Evolutionary conservation across 2,888 invertebrate genomes (phyloP), one percentile per base, ranked within the genome.

Genomic region (Petrophora chlorosata): DNA sequence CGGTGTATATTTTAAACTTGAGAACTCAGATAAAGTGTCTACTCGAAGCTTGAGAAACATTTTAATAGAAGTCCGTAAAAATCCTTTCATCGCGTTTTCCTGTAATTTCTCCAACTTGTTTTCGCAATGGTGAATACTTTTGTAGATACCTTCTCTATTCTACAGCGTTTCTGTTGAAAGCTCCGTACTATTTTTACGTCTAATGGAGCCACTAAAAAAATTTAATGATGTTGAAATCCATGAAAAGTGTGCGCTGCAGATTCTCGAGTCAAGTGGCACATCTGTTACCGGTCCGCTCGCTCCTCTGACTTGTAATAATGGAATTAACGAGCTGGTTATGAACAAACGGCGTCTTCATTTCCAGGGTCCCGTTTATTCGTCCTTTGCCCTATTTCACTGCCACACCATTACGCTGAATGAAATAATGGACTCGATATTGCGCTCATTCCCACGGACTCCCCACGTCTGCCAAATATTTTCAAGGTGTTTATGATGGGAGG

Each of bases 251-350:
- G 48, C 64, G 60, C 56, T 68, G 67, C 68, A 73, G 78, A 77
- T 78, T 80, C 74, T 66, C 73, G 75, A 79, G 76, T 79, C 69
- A 74, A 80, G 79, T 72, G 73, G 79, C 84, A 80, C 88, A 87
- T 89, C 88, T 89, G 88, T 85, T 85, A 81, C 87, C 81, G 74
- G 77, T 73, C 72, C 70, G 72, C 70, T 74, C 82, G 85, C 85
- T 85, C 78, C 77, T 82, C 82, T 80, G 85, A 83, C 82, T 88
- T 84, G 86, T 84, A 79, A 88, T 87, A 87, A 89, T 85, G 79
- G 84, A 88, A 88, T 87, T 87, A 89, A 89, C 87, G 85, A 84
- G 85, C 86, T 88, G 89, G 84, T 89, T 88, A 87, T 87, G 88
- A 87, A 89, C 88, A 85, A 89, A 87, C 85, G 86, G 79, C 80